Percentiles rank a stretch among this genome's conserved stretches.
These are phyloP conservation scores for Agelas oroides DNA, from an alignment of 37 sponge, comb jelly and placozoan genomes.

Conservation along the genomic window DNA sequence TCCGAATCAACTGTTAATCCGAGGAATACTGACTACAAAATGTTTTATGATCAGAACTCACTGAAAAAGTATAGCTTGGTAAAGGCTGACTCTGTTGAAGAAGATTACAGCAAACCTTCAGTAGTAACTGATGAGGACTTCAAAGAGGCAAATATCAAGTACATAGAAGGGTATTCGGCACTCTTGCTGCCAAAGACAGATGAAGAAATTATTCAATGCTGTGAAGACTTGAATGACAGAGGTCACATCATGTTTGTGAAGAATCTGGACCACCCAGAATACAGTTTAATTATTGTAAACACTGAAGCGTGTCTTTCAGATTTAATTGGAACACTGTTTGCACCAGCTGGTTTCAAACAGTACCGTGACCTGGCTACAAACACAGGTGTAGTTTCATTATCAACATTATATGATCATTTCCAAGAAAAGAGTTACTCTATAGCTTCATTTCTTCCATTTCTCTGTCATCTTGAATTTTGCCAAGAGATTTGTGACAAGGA, in stretches of 20 bases:
- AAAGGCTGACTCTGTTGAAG: too few species aligned
- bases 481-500: conserved; percentile 7
- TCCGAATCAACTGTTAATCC: too few species aligned
- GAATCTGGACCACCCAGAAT: not conserved
- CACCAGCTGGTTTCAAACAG: conserved; percentile 8
- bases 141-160: too few species aligned
- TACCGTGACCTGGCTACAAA: not conserved
- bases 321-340: conserved; percentile 8
- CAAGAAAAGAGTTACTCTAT: not conserved
- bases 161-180: too few species aligned
- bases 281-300: conserved; percentile 20
- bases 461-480: conserved; percentile 25
- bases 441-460: not conserved
- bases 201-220: too few species aligned
- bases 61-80: too few species aligned
- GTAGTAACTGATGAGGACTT: too few species aligned
- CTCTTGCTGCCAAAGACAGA: too few species aligned
- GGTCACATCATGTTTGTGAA: conserved; percentile 4
- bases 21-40: too few species aligned
- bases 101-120: too few species aligned
- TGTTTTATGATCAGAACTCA: too few species aligned
- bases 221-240: not conserved
- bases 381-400: conserved; percentile 9
- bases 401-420: not conserved
- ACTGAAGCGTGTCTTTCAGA: not conserved